Evolutionary conservation across 2,888 invertebrate genomes (phyloP).

Genomic region (Caenorhabditis afra): DNA sequence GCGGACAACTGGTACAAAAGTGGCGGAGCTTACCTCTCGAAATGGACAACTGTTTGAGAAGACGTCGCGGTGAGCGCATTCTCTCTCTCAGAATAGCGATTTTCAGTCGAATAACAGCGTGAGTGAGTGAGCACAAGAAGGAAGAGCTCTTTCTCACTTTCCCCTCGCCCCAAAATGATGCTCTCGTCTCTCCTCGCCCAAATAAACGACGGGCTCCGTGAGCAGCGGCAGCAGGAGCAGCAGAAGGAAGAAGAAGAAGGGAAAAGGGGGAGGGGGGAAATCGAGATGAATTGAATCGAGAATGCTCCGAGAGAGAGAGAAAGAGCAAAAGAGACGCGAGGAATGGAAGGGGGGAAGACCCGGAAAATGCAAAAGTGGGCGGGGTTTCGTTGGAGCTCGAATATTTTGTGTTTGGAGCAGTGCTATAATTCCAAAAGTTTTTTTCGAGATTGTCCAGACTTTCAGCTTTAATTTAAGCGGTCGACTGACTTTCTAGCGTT

Average conservation of each 20-base stretch:
- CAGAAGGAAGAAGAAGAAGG: slow-evolving; percentile 6
- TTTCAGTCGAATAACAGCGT: too few relatives aligned
- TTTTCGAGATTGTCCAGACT: not conserved
- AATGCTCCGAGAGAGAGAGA: not conserved
- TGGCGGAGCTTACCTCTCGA: slow-evolving; percentile 42
- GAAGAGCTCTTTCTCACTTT: slow-evolving; percentile 3
- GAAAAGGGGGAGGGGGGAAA: slow-evolving; percentile 35
- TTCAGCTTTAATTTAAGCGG: not conserved
- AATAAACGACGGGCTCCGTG: slow-evolving; percentile 24
- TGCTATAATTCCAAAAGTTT: not conserved
- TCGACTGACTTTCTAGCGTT: not conserved
- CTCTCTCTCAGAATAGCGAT: not conserved
- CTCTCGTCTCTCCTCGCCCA: not conserved
- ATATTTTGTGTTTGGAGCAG: too few relatives aligned
- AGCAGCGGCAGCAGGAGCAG: too few relatives aligned
- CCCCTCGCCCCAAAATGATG: too few relatives aligned
- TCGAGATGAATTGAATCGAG: slow-evolving; percentile 49
- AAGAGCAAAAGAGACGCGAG: not conserved
- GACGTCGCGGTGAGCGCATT: slow-evolving; percentile 65
- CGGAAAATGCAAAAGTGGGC: too few relatives aligned
- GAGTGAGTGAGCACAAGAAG: not conserved
- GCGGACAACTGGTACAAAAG: too few relatives aligned
- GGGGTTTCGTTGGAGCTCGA: too few relatives aligned
- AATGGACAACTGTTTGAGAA: slow-evolving; percentile 66
- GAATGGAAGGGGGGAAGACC: slow-evolving; percentile 7